These are phyloP conservation scores for Malthinus seriepunctatus DNA, from an alignment of 2,888 invertebrate species.

Conservation along the genomic window DNA sequence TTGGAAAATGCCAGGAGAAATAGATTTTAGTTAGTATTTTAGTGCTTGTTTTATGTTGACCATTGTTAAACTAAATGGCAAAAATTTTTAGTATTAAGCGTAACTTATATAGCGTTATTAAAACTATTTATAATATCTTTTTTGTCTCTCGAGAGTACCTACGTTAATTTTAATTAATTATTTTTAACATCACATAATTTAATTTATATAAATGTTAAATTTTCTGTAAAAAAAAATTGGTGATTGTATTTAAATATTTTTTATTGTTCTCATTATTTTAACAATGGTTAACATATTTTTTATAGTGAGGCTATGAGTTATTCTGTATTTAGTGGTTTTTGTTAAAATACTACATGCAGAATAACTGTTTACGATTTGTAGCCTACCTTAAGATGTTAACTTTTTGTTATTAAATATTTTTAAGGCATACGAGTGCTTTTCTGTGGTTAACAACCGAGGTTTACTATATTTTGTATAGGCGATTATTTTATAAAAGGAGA, in stretches of 20 bases:
- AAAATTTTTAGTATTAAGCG: constrained; percentile 37
- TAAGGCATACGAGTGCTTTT: constrained; percentile 3
- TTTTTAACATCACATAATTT: constrained; percentile 45
- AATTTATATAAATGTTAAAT: constrained; percentile 35
- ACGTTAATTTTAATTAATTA: not conserved
- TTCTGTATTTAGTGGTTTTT: constrained; percentile 47
- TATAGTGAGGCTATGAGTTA: constrained; percentile 38
- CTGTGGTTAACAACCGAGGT: constrained; percentile 5
- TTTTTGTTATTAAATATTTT: constrained; percentile 40
- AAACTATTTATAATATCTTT: constrained; percentile 36
- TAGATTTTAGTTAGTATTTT: constrained; percentile 49
- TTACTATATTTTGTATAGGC: constrained; percentile 5
- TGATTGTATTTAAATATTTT: constrained; percentile 34
- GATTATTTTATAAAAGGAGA: constrained; percentile 1
- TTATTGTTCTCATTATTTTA: constrained; percentile 38
- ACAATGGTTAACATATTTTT: constrained; percentile 47
- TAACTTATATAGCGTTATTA: constrained; percentile 47
- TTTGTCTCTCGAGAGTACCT: constrained; percentile 26
- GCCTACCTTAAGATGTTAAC: constrained; percentile 40
- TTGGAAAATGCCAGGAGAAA: constrained; percentile 47
- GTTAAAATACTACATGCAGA: constrained; percentile 48
- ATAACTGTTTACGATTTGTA: constrained; percentile 38
- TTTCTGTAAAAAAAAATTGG: constrained; percentile 32
- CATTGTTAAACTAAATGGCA: constrained; percentile 42
- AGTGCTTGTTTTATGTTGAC: constrained; percentile 44